Evolutionary conservation across 2,888 invertebrate species (phyloP), one percentile per base, ranked within the genome.

Genomic region (Ferrisia virgata): DNA sequence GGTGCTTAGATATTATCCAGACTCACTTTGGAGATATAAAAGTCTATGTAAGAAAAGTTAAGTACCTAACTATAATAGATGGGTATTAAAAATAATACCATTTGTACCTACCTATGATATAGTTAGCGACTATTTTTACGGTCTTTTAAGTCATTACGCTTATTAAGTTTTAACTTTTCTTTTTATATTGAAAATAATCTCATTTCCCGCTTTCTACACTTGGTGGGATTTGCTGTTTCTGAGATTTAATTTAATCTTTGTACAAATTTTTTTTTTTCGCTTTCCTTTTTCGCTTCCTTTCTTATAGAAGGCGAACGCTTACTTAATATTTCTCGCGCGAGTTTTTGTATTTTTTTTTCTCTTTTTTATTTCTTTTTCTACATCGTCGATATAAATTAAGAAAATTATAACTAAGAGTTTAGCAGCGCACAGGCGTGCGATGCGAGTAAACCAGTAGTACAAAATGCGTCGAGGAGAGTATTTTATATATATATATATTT

Each of bases 111-210:
- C 58, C n/a, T 53, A 53, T 22, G n/a, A n/a, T n/a, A n/a, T n/a
- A n/a, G n/a, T n/a, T n/a, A 53, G 53, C 53, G 53, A 53, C 72
- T 22, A 36, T 76, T 76, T 76, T 76, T 76, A 76, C 72, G 72
- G 72, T 76, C 72, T 72, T 72, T 72, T 72, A 58, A 72, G 72
- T 72, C 72, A 76, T 76, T 76, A 76, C 72, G 72, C 36, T 76
- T 76, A 76, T 76, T 76, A 76, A 76, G 72, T 76, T 76, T 72
- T 36, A 76, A 76, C 72, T 76, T 76, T 76, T 76, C 72, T 76
- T 76, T 76, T 76, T 76, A 36, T 76, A 36, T 76, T 64, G 11
- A 36, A 76, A 76, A 76, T 76, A 76, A 76, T 76, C 72, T 76
- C 72, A 76, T 76, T 76, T 76, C 72, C 72, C 36, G 33, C 72